Percentiles rank a stretch among this genome's conserved stretches.
phyloP scores from a whole-genome alignment of 2,113 vertebrate species.

The Chloroceryle aenea region DNA sequence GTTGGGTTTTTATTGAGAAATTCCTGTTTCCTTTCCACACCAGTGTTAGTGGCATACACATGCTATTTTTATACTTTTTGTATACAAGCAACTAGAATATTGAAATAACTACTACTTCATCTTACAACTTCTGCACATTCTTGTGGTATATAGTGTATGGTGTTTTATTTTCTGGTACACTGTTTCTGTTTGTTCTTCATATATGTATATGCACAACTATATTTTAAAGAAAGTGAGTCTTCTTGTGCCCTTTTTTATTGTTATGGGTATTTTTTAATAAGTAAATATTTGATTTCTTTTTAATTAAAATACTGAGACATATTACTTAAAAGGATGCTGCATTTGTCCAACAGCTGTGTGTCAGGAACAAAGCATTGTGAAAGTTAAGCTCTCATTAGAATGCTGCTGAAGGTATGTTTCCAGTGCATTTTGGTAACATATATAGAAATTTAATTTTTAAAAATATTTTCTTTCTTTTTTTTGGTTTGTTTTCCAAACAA shows the following conservation, averaged over 20 bases:
- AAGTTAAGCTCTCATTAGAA: not conserved
- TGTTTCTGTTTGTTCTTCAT: not conserved
- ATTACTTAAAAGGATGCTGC: not conserved
- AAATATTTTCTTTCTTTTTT: not conserved
- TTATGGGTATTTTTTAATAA: not conserved
- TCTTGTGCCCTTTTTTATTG: not conserved
- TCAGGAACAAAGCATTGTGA: not conserved
- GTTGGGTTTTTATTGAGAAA: not conserved
- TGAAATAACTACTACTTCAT: not conserved
- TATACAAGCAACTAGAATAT: not conserved
- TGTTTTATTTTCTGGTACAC: not conserved
- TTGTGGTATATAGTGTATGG: not conserved
- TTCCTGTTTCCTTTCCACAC: not conserved
- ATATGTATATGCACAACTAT: fast-evolving
- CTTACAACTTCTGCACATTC: not conserved
- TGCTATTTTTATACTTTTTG: not conserved
- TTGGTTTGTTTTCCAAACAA: not conserved
- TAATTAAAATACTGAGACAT: not conserved
- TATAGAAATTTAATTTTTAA: not conserved
- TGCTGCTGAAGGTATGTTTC: not conserved
- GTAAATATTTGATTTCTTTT: not conserved
- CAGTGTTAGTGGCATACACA: not conserved
- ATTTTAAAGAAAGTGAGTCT: not conserved
- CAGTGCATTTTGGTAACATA: not conserved
- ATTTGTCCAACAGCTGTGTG: not conserved